These are phyloP conservation scores for Palythoa grandis DNA, from an alignment of 92 coral and sea anemone genomes.

Conservation along the genomic window DNA sequence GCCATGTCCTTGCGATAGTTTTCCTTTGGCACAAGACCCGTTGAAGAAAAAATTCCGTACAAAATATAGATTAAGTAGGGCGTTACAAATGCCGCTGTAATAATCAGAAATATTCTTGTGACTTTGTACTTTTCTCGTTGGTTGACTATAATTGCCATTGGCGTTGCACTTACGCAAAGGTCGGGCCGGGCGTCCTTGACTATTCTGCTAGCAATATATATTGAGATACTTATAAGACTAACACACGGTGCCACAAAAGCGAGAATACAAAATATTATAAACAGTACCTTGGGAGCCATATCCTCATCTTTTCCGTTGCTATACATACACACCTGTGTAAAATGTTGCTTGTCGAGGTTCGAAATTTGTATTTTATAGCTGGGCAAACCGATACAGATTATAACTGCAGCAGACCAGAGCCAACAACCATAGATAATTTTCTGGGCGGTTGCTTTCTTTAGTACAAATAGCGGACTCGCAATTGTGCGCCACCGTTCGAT, in stretches of 20 bases:
- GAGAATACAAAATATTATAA: constrained; percentile 1
- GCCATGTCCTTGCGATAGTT: not conserved
- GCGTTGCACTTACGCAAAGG: not conserved
- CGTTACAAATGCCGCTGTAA: not conserved
- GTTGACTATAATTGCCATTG: not conserved
- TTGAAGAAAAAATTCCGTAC: not conserved
- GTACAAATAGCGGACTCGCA: not conserved
- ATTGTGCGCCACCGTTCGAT: constrained; percentile 7
- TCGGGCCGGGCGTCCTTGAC: not conserved
- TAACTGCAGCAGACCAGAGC: not conserved
- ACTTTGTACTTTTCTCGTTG: not conserved
- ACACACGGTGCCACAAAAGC: not conserved
- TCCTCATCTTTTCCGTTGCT: not conserved
- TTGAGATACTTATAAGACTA: not conserved
- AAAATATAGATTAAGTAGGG: constrained; percentile 1
- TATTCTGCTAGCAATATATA: not conserved
- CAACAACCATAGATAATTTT: not conserved
- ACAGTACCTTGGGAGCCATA: not conserved
- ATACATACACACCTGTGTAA: not conserved
- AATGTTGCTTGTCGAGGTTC: not conserved
- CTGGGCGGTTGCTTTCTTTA: not conserved
- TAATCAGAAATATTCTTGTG: not conserved
- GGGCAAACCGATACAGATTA: not conserved
- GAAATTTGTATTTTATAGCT: constrained; percentile 3
- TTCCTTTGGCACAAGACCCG: not conserved